Evolutionary conservation across 2,888 invertebrate species (phyloP), one percentile per base, ranked within the genome.

Genomic region (Drosophila nr. perissopoda): DNA sequence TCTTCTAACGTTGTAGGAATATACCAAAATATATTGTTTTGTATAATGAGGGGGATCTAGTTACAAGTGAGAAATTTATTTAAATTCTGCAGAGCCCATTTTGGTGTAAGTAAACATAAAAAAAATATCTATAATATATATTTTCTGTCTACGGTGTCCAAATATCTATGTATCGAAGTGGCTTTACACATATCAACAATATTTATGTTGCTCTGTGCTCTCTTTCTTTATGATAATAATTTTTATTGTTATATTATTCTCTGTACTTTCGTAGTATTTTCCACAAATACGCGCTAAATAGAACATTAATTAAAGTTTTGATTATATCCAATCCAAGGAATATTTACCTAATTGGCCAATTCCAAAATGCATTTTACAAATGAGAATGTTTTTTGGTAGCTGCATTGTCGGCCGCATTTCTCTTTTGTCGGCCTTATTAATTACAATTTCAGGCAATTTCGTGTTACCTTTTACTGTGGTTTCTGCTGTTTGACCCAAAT

Each of bases 371-470:
- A 52, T 8, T 69, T 49, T 40, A 13, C 21, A 56, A 46, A 46
- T 38, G 54, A 40, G 16, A 29, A 13, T 29, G 57, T 33, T 52
- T 52, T n/a, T 21, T 51, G 25, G 31, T 16, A 13, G 18, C 16
- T 29, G 10, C 11, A 18, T 13, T 25, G 27, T 54, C 16, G 10
- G 33, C 34, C 40, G 48, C 34, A 36, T n/a, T 60, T 18, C 34
- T 29, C 58, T 56, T 79, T 75, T 65, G 71, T 57, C 64, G 68
- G 66, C 63, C 59, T 67, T 81, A 76, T 80, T 81, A 81, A 74
- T 81, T 81, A 77, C 81, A 83, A 77, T 81, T 81, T 74, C 27
- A 70, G 74, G 64, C 78, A 81, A 81, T 83, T 77, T 65, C 40
- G 64, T 70, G 60, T 67, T 69, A 51, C 56, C 81, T 74, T 72